Base-by-base conservation (phyloP, 92 coral and sea anemone species). In the Epizoanthus stellaris region DNA sequence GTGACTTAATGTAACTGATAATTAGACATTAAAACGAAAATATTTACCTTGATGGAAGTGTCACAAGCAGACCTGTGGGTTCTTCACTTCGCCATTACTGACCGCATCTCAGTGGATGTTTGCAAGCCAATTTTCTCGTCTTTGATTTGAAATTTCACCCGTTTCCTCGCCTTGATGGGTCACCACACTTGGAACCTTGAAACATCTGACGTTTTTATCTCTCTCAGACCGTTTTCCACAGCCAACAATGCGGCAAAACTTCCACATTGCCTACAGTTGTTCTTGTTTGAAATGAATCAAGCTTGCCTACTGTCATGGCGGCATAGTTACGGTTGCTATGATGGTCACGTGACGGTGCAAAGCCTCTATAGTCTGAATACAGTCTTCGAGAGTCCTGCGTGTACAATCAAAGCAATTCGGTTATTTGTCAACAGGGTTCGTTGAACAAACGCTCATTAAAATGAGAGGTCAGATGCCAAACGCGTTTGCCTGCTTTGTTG, bases 321-420 rank as follows among this genome's bases (percentile, higher is more conserved):
- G 93, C 93, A 79, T 87, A 84, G 88, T 85, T 61, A 89, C 85
- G 64, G 81, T 86, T 85, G 92, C 89, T 79, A 81, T 58, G 87
- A 45, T 74, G 17, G 82, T 45, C 84, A 57, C 47, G 67, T 61
- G 20, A 57, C 68, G 58, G 69, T 79, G 84, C 69, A 60, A 61
- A 79, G 40, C 45, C 15, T 79, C 43, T 38, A 34, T 79, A 30
- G 25, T n/a, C n/a, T n/a, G n/a, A n/a, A n/a, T n/a, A n/a, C n/a
- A n/a, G n/a, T n/a, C n/a, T n/a, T n/a, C n/a, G n/a, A n/a, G n/a
- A n/a, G n/a, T n/a, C n/a, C n/a, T n/a, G n/a, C n/a, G n/a, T n/a
- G n/a, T n/a, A n/a, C n/a, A n/a, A n/a, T n/a, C n/a, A n/a, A n/a
- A n/a, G n/a, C n/a, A n/a, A n/a, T n/a, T n/a, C n/a, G n/a, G n/a